Percentiles rank a stretch among this genome's conserved stretches.
phyloP scores from a whole-genome alignment of 2,888 invertebrate genomes.

The Chalcosyrphus nemorum region DNA sequence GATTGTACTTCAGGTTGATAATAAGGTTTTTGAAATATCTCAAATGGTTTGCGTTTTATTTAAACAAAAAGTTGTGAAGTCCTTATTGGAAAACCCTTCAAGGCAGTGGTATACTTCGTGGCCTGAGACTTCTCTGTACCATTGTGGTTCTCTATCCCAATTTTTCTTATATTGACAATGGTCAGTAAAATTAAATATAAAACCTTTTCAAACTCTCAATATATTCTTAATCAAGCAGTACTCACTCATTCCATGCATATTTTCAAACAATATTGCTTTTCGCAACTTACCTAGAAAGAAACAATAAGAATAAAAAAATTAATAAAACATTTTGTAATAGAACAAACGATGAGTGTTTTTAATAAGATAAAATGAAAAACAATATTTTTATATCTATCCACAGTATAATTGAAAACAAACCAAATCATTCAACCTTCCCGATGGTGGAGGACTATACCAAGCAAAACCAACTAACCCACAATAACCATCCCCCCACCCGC shows the following conservation, averaged over 20 bases:
- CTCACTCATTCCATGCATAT: conserved; percentile 11
- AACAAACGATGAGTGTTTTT: not conserved
- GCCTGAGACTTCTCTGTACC: too few species aligned
- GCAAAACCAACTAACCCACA: not conserved
- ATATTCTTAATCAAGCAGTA: not conserved
- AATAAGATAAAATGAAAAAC: not conserved
- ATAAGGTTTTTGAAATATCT: too few species aligned
- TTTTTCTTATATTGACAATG: too few species aligned
- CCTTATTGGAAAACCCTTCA: too few species aligned
- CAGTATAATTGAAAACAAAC: conserved; percentile 41
- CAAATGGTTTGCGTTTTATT: too few species aligned
- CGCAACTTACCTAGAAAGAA: conserved; percentile 45
- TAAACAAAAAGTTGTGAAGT: too few species aligned
- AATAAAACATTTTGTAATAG: not conserved
- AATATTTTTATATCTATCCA: conserved; percentile 35
- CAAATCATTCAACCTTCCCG: conserved; percentile 10
- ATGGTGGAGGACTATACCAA: not conserved
- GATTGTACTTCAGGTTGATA: too few species aligned
- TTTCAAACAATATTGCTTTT: not conserved
- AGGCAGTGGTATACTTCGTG: too few species aligned
- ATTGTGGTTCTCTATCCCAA: too few species aligned
- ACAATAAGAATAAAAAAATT: conserved; percentile 18
- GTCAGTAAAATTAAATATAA: too few species aligned
- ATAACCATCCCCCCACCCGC: not conserved
- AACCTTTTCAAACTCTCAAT: too few species aligned